Conservation (phyloP, 2,797 vertebrate genomes). For the Percopsis omiscomaycus region DNA sequence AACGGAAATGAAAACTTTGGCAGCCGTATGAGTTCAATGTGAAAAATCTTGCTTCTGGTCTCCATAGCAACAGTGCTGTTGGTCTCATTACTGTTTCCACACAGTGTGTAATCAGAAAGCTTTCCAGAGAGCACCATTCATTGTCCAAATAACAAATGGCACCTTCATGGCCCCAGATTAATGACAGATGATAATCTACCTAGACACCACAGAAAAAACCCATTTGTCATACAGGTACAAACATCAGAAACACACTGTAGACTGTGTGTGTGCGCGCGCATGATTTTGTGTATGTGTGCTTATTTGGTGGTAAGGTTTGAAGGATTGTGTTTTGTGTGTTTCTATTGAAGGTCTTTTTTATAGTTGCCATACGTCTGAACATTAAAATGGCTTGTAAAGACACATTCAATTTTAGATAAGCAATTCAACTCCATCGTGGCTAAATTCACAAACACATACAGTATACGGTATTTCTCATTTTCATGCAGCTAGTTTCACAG, state of each 20-base stretch:
- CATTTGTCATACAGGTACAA: constrained; percentile 68
- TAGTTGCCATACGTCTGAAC: too few species aligned
- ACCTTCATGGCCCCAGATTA: constrained; percentile 70
- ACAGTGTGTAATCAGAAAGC: constrained; percentile 73
- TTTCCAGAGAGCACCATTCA: constrained; percentile 70
- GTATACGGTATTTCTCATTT: background rate
- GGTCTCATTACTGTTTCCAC: constrained; percentile 75
- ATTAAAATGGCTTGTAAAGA: too few species aligned
- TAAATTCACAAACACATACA: background rate
- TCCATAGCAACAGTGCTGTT: constrained; percentile 79
- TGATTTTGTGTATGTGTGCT: constrained; percentile 2
- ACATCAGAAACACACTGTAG: constrained; percentile 32
- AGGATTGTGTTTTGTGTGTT: background rate
- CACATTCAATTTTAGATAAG: background rate
- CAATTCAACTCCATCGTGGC: background rate
- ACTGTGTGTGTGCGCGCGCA: background rate
- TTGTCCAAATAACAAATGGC: constrained; percentile 78
- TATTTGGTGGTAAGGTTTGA: background rate
- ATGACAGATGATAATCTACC: constrained; percentile 76
- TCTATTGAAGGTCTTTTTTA: too few species aligned
- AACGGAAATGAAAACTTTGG: constrained; percentile 45
- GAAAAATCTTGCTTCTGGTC: constrained; percentile 68
- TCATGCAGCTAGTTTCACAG: constrained; percentile 3
- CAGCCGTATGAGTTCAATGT: constrained; percentile 60
- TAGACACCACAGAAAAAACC: constrained; percentile 67